These are phyloP conservation scores for Boleophthalmus pectinirostris DNA, from an alignment of 2,113 vertebrate species.

Conservation along the genomic window DNA sequence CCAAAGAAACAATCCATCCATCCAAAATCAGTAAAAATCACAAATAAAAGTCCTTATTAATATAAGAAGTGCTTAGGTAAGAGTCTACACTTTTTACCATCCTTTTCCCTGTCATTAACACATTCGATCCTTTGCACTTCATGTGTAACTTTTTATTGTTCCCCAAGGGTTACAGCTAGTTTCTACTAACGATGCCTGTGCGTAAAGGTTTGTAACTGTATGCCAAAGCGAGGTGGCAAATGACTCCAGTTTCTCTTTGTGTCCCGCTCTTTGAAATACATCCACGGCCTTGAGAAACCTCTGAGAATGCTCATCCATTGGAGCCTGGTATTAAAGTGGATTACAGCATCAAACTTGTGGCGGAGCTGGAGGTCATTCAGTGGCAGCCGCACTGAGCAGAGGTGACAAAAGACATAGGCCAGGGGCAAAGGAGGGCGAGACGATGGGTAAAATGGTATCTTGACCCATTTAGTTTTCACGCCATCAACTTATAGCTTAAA, in stretches of 20 bases:
- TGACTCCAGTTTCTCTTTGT: slow-evolving; percentile 68
- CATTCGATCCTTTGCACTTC: slow-evolving; percentile 17
- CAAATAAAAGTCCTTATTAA: not conserved
- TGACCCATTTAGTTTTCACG: slow-evolving; percentile 55
- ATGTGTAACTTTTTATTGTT: slow-evolving; percentile 65
- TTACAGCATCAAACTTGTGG: slow-evolving; percentile 40
- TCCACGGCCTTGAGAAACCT: slow-evolving; percentile 43
- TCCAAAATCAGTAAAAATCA: not conserved
- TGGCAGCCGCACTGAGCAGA: slow-evolving; percentile 18
- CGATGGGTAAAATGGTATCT: slow-evolving; percentile 46
- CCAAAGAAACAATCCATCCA: not conserved
- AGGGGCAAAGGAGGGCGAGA: slow-evolving; percentile 15
- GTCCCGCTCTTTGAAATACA: slow-evolving; percentile 62
- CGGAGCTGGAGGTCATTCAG: slow-evolving; percentile 38
- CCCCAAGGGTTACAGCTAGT: slow-evolving; percentile 58
- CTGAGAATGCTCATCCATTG: slow-evolving; percentile 54
- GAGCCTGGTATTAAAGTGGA: slow-evolving; percentile 47
- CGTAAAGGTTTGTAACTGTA: slow-evolving; percentile 62
- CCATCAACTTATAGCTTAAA: slow-evolving; percentile 29
- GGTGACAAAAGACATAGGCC: slow-evolving; percentile 45
- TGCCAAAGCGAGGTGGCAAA: slow-evolving; percentile 58
- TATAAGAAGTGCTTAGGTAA: not conserved
- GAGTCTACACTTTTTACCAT: not conserved
- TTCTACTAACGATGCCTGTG: slow-evolving; percentile 54
- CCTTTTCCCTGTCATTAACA: not conserved